Conservation (phyloP, 2,888 invertebrate genomes). For the Linyphia triangularis region DNA sequence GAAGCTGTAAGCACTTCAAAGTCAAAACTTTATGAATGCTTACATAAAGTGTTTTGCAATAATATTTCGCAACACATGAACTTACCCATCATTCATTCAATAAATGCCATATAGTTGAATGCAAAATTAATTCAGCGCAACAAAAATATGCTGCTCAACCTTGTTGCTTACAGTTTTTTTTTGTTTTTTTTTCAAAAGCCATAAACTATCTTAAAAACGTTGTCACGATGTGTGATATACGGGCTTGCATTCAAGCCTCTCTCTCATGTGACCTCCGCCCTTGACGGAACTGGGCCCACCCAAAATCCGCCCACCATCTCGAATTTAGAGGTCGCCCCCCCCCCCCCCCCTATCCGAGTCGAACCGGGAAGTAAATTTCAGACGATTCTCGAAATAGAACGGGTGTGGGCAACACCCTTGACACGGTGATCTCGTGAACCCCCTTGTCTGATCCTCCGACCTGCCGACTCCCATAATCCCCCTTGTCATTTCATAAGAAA, state of each 20-base stretch:
- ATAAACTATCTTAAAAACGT: too few species aligned
- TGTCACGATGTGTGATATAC: too few species aligned
- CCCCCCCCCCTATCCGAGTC: not conserved
- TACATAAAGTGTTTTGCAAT: too few species aligned
- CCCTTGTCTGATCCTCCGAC: not conserved
- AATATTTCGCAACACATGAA: too few species aligned
- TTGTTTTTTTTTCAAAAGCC: too few species aligned
- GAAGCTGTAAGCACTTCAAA: too few species aligned
- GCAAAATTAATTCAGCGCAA: too few species aligned
- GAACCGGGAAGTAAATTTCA: constrained; percentile 7
- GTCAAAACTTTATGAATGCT: too few species aligned
- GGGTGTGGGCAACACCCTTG: not conserved
- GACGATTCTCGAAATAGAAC: constrained; percentile 7
- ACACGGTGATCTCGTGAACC: not conserved
- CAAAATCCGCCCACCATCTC: not conserved
- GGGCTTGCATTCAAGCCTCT: not conserved
- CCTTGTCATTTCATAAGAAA: not conserved
- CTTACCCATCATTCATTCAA: too few species aligned
- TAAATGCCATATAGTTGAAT: too few species aligned
- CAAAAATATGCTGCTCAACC: too few species aligned
- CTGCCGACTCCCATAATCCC: not conserved
- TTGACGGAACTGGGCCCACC: not conserved
- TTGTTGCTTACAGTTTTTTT: too few species aligned
- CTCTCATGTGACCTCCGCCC: not conserved
- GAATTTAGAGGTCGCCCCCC: not conserved